A percentile compares a stretch with the other conserved stretches of the same genome.
These are phyloP conservation scores for Amphiprion percula DNA, from an alignment of 2,113 vertebrate genomes.

Conservation along the genomic window DNA sequence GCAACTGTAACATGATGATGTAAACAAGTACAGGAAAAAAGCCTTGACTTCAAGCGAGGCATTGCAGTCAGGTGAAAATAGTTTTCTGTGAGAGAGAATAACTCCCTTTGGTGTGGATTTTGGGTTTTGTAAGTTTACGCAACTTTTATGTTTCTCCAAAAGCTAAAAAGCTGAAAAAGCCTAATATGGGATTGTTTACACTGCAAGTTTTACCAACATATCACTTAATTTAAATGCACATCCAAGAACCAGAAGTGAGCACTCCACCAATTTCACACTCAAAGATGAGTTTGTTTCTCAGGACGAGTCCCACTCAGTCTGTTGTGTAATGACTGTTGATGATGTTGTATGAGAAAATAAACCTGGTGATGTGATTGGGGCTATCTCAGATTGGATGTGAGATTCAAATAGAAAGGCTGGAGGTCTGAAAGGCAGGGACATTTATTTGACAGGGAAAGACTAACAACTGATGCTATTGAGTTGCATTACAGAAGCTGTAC, in stretches of 20 bases:
- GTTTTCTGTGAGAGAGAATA: no score
- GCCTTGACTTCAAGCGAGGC: no score
- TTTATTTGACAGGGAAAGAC: not conserved
- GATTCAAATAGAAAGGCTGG: not conserved
- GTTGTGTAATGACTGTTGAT: not conserved
- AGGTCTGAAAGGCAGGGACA: not conserved
- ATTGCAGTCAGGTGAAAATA: no score
- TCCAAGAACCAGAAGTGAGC: not conserved
- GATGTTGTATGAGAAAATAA: not conserved
- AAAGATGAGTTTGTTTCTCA: not conserved
- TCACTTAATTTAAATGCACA: not conserved
- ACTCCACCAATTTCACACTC: not conserved
- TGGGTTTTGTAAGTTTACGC: no score
- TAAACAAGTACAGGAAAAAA: no score
- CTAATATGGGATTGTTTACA: not conserved
- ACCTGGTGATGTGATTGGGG: not conserved
- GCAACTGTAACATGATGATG: no score
- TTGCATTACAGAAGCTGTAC: no score
- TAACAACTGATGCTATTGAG: not conserved
- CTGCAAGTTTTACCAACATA: not conserved
- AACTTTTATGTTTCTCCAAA: no score
- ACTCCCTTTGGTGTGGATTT: no score
- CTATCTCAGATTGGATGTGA: not conserved
- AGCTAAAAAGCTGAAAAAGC: no score
- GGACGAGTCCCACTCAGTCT: not conserved